Base-by-base conservation (phyloP, 2,797 vertebrate genomes). In the Mormyrus hasselquistii region DNA sequence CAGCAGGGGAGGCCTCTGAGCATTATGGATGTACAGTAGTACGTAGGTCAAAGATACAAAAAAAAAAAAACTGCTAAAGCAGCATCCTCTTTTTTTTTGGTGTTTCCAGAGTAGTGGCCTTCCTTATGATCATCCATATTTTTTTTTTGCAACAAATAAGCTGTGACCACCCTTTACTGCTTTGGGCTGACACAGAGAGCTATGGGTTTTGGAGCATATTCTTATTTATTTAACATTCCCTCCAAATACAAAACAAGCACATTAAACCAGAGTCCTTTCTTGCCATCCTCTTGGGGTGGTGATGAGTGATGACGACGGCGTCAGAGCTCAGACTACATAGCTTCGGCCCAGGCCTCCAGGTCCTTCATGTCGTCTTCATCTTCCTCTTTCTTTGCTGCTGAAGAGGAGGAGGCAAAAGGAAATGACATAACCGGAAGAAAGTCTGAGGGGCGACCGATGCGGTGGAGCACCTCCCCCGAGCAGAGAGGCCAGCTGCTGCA, bases 301-400 rank as follows among this genome's bases (percentile, higher is more conserved):
- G 73, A 83, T 57, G 88, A 9, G 22, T 57, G 50, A 55, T 65
- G n/a, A 87, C 2, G 16, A 62, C 50, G 10, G 19, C 38, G 19
- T 50, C 25, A 49, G 25, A 59, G 44, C 41, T 55, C 76, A 59
- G 22, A 93, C 96, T 97, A 98, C 92, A 98, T 96, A 89, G 95
- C 95, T 93, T 96, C 95, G 0, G 97, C 98, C 99, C 98, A 99
- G 91, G 95, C 95, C 95, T 99, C 97, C 93, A 99, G 95, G 91
- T 99, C 98, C 94, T 97, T 97, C 97, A 99, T 98, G 89, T 98
- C 99, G 0, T 99, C 97, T 76, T 98, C 97, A 1, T 99, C 98
- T 90, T 99, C 98, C 90, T 99, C 98, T 94, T 98, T 98, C 95
- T 97, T 99, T 94, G 95, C 97, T 98, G 92, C 22, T 91, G 89